Evolutionary conservation across 2,888 invertebrate species (phyloP).

Genomic region (Hydroisotoma schaefferi): DNA sequence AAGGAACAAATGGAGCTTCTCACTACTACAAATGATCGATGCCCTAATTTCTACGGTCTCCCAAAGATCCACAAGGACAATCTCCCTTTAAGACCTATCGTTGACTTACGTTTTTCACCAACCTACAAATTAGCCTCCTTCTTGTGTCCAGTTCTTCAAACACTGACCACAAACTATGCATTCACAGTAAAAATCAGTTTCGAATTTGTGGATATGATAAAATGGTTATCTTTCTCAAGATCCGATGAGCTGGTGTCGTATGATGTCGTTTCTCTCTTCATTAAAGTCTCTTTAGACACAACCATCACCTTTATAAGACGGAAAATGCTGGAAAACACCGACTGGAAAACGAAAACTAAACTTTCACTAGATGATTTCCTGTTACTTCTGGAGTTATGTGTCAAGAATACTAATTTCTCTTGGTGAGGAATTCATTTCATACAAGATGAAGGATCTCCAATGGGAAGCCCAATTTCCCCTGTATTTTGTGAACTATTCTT

Average conservation of each 20-base stretch:
- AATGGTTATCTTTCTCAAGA: background rate
- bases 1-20: background rate
- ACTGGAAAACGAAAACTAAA: constrained; percentile 3
- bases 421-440: background rate
- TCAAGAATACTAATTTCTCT: background rate
- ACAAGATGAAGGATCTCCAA: background rate
- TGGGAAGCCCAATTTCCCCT: constrained; percentile 1
- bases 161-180: background rate
- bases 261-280: constrained; percentile 7
- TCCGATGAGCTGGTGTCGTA: background rate
- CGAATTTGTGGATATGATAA: background rate
- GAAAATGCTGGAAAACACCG: background rate
- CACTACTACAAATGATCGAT: background rate
- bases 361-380: background rate
- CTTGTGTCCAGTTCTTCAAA: background rate
- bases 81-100: constrained; percentile 9
- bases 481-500: background rate
- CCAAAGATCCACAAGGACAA: constrained; percentile 14
- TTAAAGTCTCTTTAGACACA: background rate
- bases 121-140: background rate
- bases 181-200: background rate
- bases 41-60: constrained; percentile 4
- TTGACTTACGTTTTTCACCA: constrained; percentile 6
- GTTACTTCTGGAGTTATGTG: background rate
- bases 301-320: background rate